Evolutionary conservation across 2,888 invertebrate genomes (phyloP).

Genomic region (Sphecodes monilicornis): DNA sequence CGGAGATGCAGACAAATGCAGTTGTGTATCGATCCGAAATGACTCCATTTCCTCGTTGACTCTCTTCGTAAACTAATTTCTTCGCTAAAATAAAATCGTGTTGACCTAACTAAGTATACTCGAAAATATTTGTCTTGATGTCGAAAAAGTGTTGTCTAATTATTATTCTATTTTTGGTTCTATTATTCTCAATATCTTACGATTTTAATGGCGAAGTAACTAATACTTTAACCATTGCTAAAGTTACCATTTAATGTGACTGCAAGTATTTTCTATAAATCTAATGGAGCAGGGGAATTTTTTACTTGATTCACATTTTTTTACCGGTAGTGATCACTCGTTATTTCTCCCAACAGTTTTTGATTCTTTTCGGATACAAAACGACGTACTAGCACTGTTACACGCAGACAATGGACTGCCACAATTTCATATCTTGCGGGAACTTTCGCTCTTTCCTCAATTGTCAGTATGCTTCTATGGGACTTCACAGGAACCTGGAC

Average conservation of each 20-base stretch:
- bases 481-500: not conserved
- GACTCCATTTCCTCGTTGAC: conserved; percentile 1
- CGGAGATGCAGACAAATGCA: not conserved
- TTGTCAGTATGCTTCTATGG: not conserved
- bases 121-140: not conserved
- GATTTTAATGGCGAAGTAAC: not conserved
- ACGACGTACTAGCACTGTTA: not conserved
- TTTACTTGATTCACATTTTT: not conserved
- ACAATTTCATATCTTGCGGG: conserved; percentile 7
- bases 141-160: not conserved
- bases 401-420: not conserved
- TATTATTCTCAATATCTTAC: not conserved
- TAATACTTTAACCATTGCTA: too few species aligned
- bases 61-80: not conserved
- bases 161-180: not conserved
- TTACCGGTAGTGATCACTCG: not conserved
- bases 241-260: not conserved
- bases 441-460: conserved; percentile 3
- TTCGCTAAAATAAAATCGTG: not conserved
- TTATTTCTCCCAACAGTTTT: not conserved
- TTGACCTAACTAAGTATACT: not conserved
- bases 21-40: not conserved
- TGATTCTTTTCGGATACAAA: not conserved
- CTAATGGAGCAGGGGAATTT: not conserved
- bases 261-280: not conserved